Evolutionary conservation across 2,113 vertebrate genomes (phyloP).

Genomic region (Suricata suricatta): DNA sequence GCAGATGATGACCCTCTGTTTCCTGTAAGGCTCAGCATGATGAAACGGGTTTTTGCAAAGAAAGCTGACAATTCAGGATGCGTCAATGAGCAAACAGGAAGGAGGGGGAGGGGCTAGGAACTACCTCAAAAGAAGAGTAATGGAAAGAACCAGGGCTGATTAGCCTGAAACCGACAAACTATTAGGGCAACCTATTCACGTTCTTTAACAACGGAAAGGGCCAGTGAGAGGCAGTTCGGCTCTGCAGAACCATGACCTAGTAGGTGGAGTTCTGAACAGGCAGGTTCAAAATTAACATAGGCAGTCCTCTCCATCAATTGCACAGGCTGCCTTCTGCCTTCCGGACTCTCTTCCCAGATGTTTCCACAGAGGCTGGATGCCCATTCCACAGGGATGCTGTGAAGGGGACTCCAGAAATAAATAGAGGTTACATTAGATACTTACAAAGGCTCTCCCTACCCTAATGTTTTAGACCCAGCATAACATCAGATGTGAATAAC

Average conservation of each 20-base stretch:
- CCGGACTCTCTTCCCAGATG: background rate
- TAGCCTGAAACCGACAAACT: background rate
- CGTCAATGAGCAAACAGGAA: background rate
- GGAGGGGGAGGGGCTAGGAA: background rate
- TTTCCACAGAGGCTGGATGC: background rate
- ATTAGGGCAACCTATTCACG: background rate
- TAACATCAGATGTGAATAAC: background rate
- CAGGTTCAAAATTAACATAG: background rate
- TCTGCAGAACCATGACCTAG: background rate
- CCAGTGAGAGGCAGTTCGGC: background rate
- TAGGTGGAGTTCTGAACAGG: background rate
- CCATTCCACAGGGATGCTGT: background rate
- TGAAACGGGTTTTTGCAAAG: background rate
- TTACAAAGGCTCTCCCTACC: background rate
- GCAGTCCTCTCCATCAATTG: background rate
- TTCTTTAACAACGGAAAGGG: background rate
- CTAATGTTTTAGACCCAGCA: background rate
- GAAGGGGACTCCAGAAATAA: background rate
- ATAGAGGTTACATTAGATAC: background rate
- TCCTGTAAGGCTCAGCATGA: constrained; percentile 28
- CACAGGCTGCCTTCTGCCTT: background rate
- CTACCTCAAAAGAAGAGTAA: background rate
- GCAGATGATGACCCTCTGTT: background rate
- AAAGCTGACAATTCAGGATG: background rate
- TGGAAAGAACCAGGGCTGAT: background rate